These are phyloP conservation scores for Stegastes partitus DNA, from an alignment of 2,113 vertebrate genomes.

Conservation along the genomic window DNA sequence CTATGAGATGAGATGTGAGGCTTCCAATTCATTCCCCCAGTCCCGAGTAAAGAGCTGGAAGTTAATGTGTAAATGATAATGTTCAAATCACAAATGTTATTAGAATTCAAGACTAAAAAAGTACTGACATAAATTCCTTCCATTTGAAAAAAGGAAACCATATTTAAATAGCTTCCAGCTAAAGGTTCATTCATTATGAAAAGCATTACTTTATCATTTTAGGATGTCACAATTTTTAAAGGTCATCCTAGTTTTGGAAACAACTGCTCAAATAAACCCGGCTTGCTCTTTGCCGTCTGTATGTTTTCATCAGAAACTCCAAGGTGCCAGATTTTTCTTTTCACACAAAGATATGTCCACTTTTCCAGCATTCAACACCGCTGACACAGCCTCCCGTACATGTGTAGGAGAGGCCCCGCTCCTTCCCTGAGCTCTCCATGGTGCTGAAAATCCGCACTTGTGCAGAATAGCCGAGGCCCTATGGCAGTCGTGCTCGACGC, in stretches of 20 bases:
- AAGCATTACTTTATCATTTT: background rate
- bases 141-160: background rate
- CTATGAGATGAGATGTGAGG: too few species aligned
- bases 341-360: constrained; percentile 5
- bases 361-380: constrained; percentile 8
- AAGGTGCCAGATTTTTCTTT: background rate
- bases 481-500: constrained; percentile 53
- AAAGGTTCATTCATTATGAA: too few species aligned
- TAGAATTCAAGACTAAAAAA: background rate
- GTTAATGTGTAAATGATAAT: too few species aligned
- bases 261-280: background rate
- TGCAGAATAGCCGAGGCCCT: constrained; percentile 61
- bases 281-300: background rate
- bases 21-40: too few species aligned
- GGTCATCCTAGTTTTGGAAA: too few species aligned
- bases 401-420: background rate
- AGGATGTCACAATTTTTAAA: background rate
- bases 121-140: background rate
- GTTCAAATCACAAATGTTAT: background rate
- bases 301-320: background rate
- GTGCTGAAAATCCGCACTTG: constrained; percentile 82
- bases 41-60: too few species aligned
- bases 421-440: constrained; percentile 83
- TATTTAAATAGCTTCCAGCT: background rate
- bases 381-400: background rate